phyloP scores from a whole-genome alignment of 2,888 invertebrate species.

The Drosophila ezoana region DNA sequence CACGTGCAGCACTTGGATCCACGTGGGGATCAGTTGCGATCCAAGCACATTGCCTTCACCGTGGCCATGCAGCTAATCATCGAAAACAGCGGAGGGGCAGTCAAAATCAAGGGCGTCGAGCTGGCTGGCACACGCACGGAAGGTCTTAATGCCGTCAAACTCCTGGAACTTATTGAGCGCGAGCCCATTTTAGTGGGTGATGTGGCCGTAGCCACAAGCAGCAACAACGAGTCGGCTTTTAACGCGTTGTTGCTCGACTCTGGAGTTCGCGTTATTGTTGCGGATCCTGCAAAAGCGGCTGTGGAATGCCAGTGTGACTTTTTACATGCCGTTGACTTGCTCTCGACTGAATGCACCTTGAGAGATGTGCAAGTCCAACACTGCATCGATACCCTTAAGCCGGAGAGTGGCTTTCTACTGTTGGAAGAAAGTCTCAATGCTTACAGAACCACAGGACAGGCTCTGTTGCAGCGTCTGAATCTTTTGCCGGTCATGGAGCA shows the following conservation, averaged over 20 bases:
- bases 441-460: slow-evolving; percentile 84
- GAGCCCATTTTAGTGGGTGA: slow-evolving; percentile 92
- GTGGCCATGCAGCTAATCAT: slow-evolving; percentile 90
- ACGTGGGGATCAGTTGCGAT: slow-evolving; percentile 87
- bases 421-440: slow-evolving; percentile 88
- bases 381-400: slow-evolving; percentile 87
- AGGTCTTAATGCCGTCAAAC: slow-evolving; percentile 87
- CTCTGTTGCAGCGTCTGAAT: slow-evolving; percentile 83
- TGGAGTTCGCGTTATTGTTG: slow-evolving; percentile 87
- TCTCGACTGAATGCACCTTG: slow-evolving; percentile 83
- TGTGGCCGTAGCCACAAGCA: slow-evolving; percentile 86
- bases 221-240: slow-evolving; percentile 86
- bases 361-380: slow-evolving; percentile 86
- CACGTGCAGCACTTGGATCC: slow-evolving; percentile 87
- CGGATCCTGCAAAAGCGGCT: slow-evolving; percentile 87
- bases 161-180: slow-evolving; percentile 88
- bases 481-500: slow-evolving; percentile 88
- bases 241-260: slow-evolving; percentile 86
- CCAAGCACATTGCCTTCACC: slow-evolving; percentile 88
- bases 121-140: slow-evolving; percentile 87
- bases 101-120: slow-evolving; percentile 91
- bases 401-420: slow-evolving; percentile 90
- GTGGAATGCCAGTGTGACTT: slow-evolving; percentile 90
- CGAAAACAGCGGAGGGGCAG: slow-evolving; percentile 90
- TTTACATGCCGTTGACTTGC: slow-evolving; percentile 88